Percentiles rank a stretch among this genome's conserved stretches.
These are phyloP conservation scores for Chunga burmeisteri DNA, from an alignment of 2,113 vertebrate genomes.

Conservation along the genomic window DNA sequence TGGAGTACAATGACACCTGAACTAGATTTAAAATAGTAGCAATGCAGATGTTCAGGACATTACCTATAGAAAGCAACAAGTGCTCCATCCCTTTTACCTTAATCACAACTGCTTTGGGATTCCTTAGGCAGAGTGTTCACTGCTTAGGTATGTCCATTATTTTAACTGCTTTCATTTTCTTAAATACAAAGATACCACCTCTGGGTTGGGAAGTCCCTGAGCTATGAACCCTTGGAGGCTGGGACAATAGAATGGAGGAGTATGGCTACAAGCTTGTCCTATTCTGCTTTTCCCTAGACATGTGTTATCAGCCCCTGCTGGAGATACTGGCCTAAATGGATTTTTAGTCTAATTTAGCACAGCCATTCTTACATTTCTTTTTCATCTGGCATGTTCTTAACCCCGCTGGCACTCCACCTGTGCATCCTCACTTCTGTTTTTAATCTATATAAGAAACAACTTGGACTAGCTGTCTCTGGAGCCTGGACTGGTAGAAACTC, in stretches of 20 bases:
- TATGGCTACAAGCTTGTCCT: not conserved
- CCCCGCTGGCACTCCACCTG: fast-evolving
- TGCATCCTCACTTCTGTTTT: not conserved
- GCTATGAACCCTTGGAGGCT: not conserved
- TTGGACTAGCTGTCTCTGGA: not conserved
- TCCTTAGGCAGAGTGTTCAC: not conserved
- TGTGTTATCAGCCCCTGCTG: not conserved
- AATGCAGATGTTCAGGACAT: not conserved
- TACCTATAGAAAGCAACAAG: not conserved
- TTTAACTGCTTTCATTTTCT: not conserved
- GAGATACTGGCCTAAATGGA: not conserved
- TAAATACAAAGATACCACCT: not conserved
- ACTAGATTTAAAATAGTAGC: not conserved
- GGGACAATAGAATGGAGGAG: not conserved
- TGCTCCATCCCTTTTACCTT: not conserved
- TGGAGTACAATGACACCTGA: not conserved
- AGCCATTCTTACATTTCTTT: not conserved
- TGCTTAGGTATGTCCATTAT: not conserved
- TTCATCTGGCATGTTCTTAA: not conserved
- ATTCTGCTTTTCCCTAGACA: not conserved
- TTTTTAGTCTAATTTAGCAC: not conserved
- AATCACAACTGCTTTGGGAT: not conserved
- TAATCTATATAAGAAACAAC: not conserved
- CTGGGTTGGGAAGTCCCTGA: not conserved
- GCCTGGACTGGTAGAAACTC: not conserved